Base-by-base conservation (phyloP, 2,113 vertebrate genomes). In the Dolichotis patagonum region DNA sequence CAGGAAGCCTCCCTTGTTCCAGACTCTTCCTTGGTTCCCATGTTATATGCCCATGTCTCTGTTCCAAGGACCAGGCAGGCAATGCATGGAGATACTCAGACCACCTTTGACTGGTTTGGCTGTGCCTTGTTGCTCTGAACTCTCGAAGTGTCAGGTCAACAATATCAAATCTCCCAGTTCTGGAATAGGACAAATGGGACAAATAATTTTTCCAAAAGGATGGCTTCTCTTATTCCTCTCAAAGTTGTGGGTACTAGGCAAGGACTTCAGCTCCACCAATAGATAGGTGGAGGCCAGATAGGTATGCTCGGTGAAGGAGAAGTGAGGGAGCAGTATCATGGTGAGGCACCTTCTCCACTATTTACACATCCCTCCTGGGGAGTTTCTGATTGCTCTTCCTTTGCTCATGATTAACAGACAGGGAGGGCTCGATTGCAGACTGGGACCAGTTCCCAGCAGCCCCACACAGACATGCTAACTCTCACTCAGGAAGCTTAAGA, bases 1-100 rank as follows among this genome's bases (percentile, higher is more conserved):
- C 91, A 96, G 90, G 69, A 67, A 71, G 83, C 22, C 58, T 49
- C 78, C 52, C 90, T 87, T 56, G 77, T 65, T 69, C 93, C 71
- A 85, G 52, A 73, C 60, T 60, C 86, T 11, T 35, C 73, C 94
- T 38, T 67, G 58, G 80, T 60, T 95, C 80, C 89, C 80, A 52
- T 38, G 83, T 35, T 56, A 75, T 35, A 0, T 3, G 43, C 46
- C 49, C 92, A 49, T 1, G 5, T 20, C 75, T 80, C 35, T 12
- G 30, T 56, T 60, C 73, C 43, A 54, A 92, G 77, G 54, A 9
- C 62, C 85, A 95, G 94, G 65, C 67, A 65, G 49, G 63, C 49
- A 19, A 30, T 9, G 38, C 26, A 43, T 20, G 56, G 43, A 52
- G 67, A 80, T 3, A 20, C 26, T 87, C 26, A 56, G 75, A 56